These are phyloP conservation scores for Helicoverpa assulta DNA, from an alignment of 2,888 invertebrate species.

Conservation along the genomic window DNA sequence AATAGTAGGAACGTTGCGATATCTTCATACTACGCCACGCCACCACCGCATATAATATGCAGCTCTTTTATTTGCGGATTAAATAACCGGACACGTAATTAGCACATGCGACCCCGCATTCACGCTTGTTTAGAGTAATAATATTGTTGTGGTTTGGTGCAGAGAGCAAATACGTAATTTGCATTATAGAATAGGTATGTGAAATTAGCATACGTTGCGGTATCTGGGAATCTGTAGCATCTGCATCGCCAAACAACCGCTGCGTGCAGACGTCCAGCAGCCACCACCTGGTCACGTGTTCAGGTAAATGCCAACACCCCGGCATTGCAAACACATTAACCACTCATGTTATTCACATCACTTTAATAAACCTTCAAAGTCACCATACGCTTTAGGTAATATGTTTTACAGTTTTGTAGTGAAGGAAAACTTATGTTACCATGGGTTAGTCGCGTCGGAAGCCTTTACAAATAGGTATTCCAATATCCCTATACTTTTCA, in stretches of 20 bases:
- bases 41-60: conserved; percentile 31
- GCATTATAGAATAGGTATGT: conserved; percentile 15
- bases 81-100: conserved; percentile 55
- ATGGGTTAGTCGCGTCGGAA: not conserved
- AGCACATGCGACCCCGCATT: conserved; percentile 45
- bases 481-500: conserved; percentile 6
- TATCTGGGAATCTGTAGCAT: conserved; percentile 84
- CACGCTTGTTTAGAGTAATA: conserved; percentile 23
- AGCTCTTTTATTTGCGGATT: conserved; percentile 44
- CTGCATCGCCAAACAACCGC: conserved; percentile 83
- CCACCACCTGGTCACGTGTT: conserved; percentile 92
- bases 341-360: conserved; percentile 49
- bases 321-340: conserved; percentile 76
- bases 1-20: conserved; percentile 67
- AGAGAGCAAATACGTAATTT: conserved; percentile 17
- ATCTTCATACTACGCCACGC: conserved; percentile 56
- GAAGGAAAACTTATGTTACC: too few relatives aligned
- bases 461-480: not conserved
- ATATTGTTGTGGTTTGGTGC: conserved; percentile 32
- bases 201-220: conserved; percentile 81
- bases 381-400: conserved; percentile 11
- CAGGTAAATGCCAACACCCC: conserved; percentile 87
- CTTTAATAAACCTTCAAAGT: conserved; percentile 12
- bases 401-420: not conserved
- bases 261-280: conserved; percentile 91